Conservation (phyloP, 2,797 vertebrate species). For the Zenarchopterus dispar region DNA sequence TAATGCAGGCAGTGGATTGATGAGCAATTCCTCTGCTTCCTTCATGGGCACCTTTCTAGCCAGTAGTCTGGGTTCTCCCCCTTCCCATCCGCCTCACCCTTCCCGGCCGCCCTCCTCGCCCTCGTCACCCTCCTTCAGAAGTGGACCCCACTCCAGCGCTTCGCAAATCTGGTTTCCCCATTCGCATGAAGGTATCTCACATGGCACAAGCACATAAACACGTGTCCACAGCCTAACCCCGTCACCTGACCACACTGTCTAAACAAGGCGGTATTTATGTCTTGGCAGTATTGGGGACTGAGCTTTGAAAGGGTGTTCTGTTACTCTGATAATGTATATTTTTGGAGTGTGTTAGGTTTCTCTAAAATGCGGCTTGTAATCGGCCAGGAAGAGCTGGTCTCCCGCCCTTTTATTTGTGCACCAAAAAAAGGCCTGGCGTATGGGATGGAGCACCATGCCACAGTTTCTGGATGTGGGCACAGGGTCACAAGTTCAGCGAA, state of each 20-base stretch:
- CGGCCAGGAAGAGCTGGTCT: conserved; percentile 36
- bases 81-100: conserved; percentile 88
- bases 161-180: conserved; percentile 98
- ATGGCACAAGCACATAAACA: conserved; percentile 50
- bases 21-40: conserved; percentile 92
- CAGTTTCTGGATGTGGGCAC: conserved; percentile 64
- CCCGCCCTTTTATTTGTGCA: conserved; percentile 67
- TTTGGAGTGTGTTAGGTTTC: conserved; percentile 55
- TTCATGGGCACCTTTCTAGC: conserved; percentile 98
- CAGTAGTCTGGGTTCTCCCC: conserved; percentile 91
- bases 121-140: conserved; percentile 91
- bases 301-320: conserved; percentile 53
- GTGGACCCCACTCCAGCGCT: conserved; percentile 89
- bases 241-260: conserved; percentile 29
- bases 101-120: conserved; percentile 89
- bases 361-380: conserved; percentile 60
- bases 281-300: conserved; percentile 28
- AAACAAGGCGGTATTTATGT: conserved; percentile 32
- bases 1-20: conserved; percentile 89
- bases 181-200: conserved; percentile 92
- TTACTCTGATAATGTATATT: conserved; percentile 66
- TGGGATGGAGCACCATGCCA: conserved; percentile 51
- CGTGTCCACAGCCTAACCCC: conserved; percentile 18
- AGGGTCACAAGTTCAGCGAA: conserved; percentile 79
- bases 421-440: conserved; percentile 61